Evolutionary conservation across 2,797 vertebrate species (phyloP).

Genomic region (Phalloptychus januarius): DNA sequence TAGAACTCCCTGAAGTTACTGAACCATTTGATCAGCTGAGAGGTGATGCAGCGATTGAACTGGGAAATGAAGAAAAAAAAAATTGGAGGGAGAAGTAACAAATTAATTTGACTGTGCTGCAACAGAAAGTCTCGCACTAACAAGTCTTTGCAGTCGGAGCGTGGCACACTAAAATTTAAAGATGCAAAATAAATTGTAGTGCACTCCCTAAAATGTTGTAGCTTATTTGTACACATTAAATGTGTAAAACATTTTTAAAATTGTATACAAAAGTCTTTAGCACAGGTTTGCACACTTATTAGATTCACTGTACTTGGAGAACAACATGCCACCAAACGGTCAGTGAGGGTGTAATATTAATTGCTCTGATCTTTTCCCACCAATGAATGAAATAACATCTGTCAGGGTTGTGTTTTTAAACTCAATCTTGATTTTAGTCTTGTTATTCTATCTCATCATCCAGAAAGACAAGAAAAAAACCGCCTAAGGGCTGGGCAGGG

Average conservation of each 20-base stretch:
- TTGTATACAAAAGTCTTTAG: background rate
- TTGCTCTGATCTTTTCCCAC: conserved; percentile 79
- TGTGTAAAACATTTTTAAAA: background rate
- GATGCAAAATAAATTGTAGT: background rate
- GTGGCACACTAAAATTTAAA: background rate
- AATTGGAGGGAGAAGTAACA: background rate
- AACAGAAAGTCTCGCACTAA: background rate
- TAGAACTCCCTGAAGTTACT: conserved; percentile 99
- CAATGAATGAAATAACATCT: conserved; percentile 79
- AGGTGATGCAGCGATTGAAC: conserved; percentile 97
- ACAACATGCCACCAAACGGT: conserved; percentile 54
- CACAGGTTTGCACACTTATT: background rate
- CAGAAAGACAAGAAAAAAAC: conserved; percentile 78
- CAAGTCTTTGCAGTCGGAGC: background rate
- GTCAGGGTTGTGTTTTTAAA: conserved; percentile 78
- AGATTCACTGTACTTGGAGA: conserved; percentile 43
- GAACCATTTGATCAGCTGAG: conserved; percentile 99
- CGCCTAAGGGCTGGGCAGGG: conserved; percentile 80
- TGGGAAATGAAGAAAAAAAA: conserved; percentile 51
- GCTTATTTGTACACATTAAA: background rate
- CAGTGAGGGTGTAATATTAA: conserved; percentile 59
- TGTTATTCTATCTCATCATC: conserved; percentile 85
- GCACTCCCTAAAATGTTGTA: background rate
- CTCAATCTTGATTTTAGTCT: conserved; percentile 82
- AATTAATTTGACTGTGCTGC: background rate